phyloP scores from a whole-genome alignment of 2,888 invertebrate genomes.

The Cephus runcator region DNA sequence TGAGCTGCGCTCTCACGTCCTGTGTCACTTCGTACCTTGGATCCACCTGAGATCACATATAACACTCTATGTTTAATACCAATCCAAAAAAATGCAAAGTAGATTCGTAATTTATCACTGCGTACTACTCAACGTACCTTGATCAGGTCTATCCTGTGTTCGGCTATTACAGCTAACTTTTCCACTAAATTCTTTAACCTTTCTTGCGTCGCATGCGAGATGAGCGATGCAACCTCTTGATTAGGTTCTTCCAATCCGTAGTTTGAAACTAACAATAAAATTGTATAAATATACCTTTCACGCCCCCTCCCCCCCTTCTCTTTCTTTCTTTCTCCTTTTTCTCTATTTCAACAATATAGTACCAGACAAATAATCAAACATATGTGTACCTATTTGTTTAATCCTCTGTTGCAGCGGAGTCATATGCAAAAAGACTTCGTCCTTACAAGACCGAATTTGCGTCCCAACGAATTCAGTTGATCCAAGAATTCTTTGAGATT shows the following conservation, averaged over 20 bases:
- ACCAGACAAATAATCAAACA: background rate
- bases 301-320: no score
- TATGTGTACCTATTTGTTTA: constrained; percentile 74
- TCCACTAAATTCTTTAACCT: constrained; percentile 90
- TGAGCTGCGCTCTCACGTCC: constrained; percentile 92
- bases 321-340: no score
- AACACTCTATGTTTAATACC: background rate
- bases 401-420: constrained; percentile 81
- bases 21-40: constrained; percentile 88
- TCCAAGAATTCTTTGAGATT: constrained; percentile 92
- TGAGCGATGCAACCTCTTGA: constrained; percentile 86
- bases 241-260: constrained; percentile 87
- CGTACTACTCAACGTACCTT: constrained; percentile 71
- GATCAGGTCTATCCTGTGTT: constrained; percentile 92
- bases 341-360: background rate
- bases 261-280: constrained; percentile 66
- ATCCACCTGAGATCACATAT: constrained; percentile 73
- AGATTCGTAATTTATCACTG: background rate
- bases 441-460: constrained; percentile 90
- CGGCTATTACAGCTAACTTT: constrained; percentile 91
- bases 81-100: background rate
- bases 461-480: constrained; percentile 90
- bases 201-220: constrained; percentile 95
- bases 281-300: background rate
- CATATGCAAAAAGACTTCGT: constrained; percentile 87